Conservation (phyloP, 2,888 invertebrate genomes). For the Achlya flavicornis region DNA sequence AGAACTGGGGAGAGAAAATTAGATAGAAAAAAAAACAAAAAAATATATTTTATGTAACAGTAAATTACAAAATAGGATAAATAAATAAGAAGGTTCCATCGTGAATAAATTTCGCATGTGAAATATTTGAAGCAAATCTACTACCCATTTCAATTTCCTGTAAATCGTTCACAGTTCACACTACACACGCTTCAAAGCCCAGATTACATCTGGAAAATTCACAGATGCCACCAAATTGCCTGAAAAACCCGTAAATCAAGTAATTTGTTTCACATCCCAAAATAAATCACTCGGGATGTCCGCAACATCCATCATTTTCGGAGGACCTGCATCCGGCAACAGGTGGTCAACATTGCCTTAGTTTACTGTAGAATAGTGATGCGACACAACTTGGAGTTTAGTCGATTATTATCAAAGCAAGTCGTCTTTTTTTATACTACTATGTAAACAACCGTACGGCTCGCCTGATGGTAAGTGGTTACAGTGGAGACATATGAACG, state of each 20-base stretch:
- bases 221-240: constrained; percentile 5
- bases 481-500: too few relatives aligned
- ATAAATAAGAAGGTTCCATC: too few relatives aligned
- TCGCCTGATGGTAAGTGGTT: too few relatives aligned
- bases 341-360: constrained; percentile 27
- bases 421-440: too few relatives aligned
- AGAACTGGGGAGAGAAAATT: too few relatives aligned
- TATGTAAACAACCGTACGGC: too few relatives aligned
- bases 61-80: too few relatives aligned
- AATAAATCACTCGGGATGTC: constrained; percentile 18
- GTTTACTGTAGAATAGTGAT: constrained; percentile 13
- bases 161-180: not conserved
- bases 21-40: too few relatives aligned
- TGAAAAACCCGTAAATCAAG: constrained; percentile 1
- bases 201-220: not conserved
- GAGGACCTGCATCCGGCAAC: constrained; percentile 37
- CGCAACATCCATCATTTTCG: constrained; percentile 35
- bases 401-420: not conserved
- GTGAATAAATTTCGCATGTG: too few relatives aligned
- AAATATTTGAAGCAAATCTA: too few relatives aligned
- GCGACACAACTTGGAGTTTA: not conserved
- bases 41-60: too few relatives aligned
- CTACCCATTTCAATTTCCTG: too few relatives aligned
- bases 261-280: constrained; percentile 17
- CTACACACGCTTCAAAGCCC: not conserved